A percentile compares a stretch with the other conserved stretches of the same genome.
Evolutionary conservation across 2,888 invertebrate species (phyloP).

Genomic region (Adelognathus sp.): DNA sequence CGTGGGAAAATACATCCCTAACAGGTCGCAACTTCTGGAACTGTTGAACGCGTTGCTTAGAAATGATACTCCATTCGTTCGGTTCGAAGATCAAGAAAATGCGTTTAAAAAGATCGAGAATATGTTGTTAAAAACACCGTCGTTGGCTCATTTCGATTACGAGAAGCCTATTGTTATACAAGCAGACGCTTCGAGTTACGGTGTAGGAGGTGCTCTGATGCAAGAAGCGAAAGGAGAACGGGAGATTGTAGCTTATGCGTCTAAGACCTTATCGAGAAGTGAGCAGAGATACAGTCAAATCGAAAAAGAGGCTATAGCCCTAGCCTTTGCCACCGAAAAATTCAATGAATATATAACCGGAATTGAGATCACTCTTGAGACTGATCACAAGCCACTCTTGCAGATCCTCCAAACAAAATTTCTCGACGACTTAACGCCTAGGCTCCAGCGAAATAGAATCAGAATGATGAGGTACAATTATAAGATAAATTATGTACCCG

Average conservation of each 20-base stretch:
- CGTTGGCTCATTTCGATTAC: constrained; percentile 70
- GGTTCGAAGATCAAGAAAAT: constrained; percentile 62
- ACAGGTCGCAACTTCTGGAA: constrained; percentile 61
- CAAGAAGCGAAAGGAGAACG: constrained; percentile 63
- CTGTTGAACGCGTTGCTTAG: constrained; percentile 63
- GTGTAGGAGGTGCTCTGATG: constrained; percentile 71
- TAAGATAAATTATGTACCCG: constrained; percentile 66
- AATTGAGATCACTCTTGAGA: constrained; percentile 66
- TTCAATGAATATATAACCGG: constrained; percentile 70
- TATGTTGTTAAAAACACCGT: constrained; percentile 65
- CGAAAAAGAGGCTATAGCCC: constrained; percentile 74
- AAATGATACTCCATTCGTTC: constrained; percentile 55
- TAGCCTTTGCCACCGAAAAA: constrained; percentile 70
- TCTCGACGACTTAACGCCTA: constrained; percentile 69
- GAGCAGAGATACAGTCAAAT: constrained; percentile 73
- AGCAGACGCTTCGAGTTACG: constrained; percentile 73
- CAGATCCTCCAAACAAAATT: constrained; percentile 70
- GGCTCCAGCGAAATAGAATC: constrained; percentile 72
- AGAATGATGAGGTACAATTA: constrained; percentile 67
- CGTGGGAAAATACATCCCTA: constrained; percentile 62
- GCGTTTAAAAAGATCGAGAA: constrained; percentile 69
- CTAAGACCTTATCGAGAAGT: constrained; percentile 58
- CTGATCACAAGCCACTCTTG: constrained; percentile 75
- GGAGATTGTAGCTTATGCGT: constrained; percentile 73
- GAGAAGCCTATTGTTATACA: constrained; percentile 49